Percentiles rank a stretch among this genome's conserved stretches.
Evolutionary conservation across 2,888 invertebrate genomes (phyloP).

Genomic region (Chalcis sispes): DNA sequence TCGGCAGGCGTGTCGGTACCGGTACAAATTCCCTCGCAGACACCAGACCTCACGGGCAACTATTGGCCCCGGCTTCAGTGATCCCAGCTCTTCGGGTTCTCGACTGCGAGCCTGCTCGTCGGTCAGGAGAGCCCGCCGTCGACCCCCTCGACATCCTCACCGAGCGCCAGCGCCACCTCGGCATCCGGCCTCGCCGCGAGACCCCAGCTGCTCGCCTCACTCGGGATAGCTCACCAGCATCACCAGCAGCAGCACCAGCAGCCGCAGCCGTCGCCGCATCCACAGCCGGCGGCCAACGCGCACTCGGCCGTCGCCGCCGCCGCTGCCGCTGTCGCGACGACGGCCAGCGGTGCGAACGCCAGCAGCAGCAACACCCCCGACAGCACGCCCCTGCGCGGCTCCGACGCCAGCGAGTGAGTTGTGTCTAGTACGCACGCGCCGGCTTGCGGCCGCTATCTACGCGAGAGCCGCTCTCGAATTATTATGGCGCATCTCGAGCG

Average conservation of each 20-base stretch:
- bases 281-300: slow-evolving; percentile 54
- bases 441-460: too few relatives aligned
- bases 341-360: slow-evolving; percentile 49
- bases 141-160: slow-evolving; percentile 71
- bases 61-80: slow-evolving; percentile 96
- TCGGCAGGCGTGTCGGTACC: slow-evolving; percentile 95
- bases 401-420: slow-evolving; percentile 74
- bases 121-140: slow-evolving; percentile 77
- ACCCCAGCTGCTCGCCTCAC: slow-evolving; percentile 64
- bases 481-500: too few relatives aligned
- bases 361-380: slow-evolving; percentile 50
- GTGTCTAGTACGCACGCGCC: neutral
- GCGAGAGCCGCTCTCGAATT: too few relatives aligned
- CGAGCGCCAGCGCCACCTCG: slow-evolving; percentile 74
- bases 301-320: slow-evolving; percentile 61
- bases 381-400: slow-evolving; percentile 69
- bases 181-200: slow-evolving; percentile 47
- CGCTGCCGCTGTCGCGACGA: slow-evolving; percentile 43
- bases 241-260: too few relatives aligned
- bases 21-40: slow-evolving; percentile 92
- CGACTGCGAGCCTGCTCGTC: slow-evolving; percentile 84
- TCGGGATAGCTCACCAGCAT: slow-evolving; percentile 71
- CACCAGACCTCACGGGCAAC: slow-evolving; percentile 86
- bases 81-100: slow-evolving; percentile 94
- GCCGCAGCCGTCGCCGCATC: slow-evolving; percentile 57